A percentile compares a stretch with the other conserved stretches of the same genome.
These are phyloP conservation scores for Pseudoatta argentina DNA, from an alignment of 1,140 invertebrate genomes.

Conservation along the genomic window DNA sequence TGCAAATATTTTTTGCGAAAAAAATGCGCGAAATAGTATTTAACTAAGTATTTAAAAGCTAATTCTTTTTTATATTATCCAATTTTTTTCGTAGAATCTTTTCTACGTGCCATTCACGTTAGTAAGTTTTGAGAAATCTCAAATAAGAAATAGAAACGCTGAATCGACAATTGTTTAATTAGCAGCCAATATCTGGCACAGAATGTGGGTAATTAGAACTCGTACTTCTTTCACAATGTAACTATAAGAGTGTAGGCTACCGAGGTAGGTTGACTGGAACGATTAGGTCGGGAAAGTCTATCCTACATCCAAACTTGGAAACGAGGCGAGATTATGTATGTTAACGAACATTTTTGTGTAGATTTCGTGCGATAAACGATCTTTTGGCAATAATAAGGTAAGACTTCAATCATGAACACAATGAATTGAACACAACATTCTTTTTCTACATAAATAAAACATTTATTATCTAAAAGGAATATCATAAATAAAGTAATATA, in stretches of 20 bases:
- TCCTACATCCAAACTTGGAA: conserved; percentile 72
- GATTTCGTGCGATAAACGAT: background rate
- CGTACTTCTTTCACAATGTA: conserved; percentile 76
- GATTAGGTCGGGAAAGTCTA: conserved; percentile 75
- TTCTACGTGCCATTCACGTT: background rate
- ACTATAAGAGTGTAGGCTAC: conserved; percentile 67
- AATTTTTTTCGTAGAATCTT: background rate
- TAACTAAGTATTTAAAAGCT: background rate
- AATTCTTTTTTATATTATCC: background rate
- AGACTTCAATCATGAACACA: no score
- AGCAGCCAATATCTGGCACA: conserved; percentile 66
- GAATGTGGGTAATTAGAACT: conserved; percentile 80
- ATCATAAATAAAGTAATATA: background rate
- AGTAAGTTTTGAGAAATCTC: conserved; percentile 17
- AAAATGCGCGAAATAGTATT: background rate
- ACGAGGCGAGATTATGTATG: conserved; percentile 57
- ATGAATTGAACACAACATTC: background rate
- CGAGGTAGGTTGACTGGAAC: conserved; percentile 73
- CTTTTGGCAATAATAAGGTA: background rate
- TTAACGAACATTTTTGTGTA: background rate
- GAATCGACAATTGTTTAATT: conserved; percentile 72
- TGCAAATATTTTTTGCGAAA: background rate
- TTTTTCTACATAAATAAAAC: background rate
- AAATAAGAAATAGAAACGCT: conserved; percentile 12
- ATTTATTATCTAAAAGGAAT: background rate